phyloP scores from a whole-genome alignment of 2,888 invertebrate genomes.

The Microchrysa polita region DNA sequence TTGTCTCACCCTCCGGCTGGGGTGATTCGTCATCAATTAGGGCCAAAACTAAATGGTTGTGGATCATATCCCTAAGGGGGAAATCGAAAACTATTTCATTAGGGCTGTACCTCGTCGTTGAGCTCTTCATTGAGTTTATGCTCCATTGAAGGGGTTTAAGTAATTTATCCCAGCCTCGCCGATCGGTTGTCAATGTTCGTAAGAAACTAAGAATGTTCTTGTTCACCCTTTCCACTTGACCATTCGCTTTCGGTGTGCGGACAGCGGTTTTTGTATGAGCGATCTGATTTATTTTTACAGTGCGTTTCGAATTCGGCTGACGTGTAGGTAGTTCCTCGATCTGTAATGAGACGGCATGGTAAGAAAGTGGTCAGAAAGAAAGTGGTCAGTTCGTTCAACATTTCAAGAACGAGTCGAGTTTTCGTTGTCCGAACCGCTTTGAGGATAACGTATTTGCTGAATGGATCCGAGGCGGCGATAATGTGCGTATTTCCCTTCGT shows the following conservation, averaged over 20 bases:
- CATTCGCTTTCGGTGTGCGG: slow-evolving; percentile 23
- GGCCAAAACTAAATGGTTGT: no score
- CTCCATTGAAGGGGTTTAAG: slow-evolving; percentile 22
- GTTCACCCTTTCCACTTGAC: not conserved
- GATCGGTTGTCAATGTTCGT: not conserved
- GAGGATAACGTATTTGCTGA: slow-evolving; percentile 39
- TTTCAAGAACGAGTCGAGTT: slow-evolving; percentile 48
- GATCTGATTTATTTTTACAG: slow-evolving; percentile 37
- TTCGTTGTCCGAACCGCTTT: slow-evolving; percentile 48
- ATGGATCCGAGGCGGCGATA: slow-evolving; percentile 36
- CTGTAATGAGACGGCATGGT: slow-evolving; percentile 53
- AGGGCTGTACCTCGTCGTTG: slow-evolving; percentile 11
- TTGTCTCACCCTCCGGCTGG: no score
- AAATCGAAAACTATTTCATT: slow-evolving; percentile 30
- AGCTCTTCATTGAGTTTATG: no score
- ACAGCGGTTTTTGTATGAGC: slow-evolving; percentile 37
- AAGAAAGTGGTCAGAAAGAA: slow-evolving; percentile 55
- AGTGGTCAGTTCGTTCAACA: slow-evolving; percentile 46
- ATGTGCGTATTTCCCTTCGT: slow-evolving; percentile 24
- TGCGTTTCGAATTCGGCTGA: slow-evolving; percentile 52
- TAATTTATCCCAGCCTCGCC: not conserved
- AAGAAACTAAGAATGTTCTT: not conserved
- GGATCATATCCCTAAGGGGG: not conserved
- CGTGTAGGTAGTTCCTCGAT: slow-evolving; percentile 54
- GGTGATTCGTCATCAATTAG: no score